Base-by-base conservation (phyloP, 2,113 vertebrate species). In the Parus major region DNA sequence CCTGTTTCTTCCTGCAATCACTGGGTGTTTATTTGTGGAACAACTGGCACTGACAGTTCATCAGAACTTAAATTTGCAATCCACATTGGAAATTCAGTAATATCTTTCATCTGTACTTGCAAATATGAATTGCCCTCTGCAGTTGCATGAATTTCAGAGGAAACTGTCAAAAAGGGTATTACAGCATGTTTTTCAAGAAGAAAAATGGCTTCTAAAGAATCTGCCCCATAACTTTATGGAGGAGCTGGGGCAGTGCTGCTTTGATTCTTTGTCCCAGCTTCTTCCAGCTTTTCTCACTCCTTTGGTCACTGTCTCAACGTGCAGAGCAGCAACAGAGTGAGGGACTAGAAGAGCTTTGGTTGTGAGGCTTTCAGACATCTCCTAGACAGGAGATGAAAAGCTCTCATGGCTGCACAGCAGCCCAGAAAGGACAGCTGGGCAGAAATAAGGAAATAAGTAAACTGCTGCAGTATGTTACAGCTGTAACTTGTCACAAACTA, bases 11-110 rank as follows among this genome's bases (percentile, higher is more conserved):
- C 61, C 55, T 94, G 79, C 13, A 0, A 15, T 82, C 39, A 41
- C 35, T 88, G 63, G 39, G 53, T 60, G 79, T 77, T 95, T 87
- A 53, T 91, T 93, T 95, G 92, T 78, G 82, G 60, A 90, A 94
- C 19, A 95, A 96, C 71, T 78, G 85, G 49, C 72, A 53, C 77
- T 90, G 86, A 63, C 8, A 83, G 49, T 66, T 92, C 39, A 90
- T 82, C 41, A 78, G 69, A 92, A 88, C 36, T 39, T 64, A 71
- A 39, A 93, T 60, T 94, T 86, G 64, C 85, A 81, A 50, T 69
- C 70, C 70, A n/a, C 36, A 24, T 85, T 86, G 85, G 65, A 78
- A 86, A 92, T 77, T 59, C 50, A 86, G 82, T 52, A 53, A 36
- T 88, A 55, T 73, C 63, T 86, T 94, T 94, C n/a, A 63, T 86